A percentile compares a stretch with the other conserved stretches of the same genome.
These are phyloP conservation scores for Scotopteryx bipunctaria DNA, from an alignment of 2,888 invertebrate genomes.

Conservation along the genomic window DNA sequence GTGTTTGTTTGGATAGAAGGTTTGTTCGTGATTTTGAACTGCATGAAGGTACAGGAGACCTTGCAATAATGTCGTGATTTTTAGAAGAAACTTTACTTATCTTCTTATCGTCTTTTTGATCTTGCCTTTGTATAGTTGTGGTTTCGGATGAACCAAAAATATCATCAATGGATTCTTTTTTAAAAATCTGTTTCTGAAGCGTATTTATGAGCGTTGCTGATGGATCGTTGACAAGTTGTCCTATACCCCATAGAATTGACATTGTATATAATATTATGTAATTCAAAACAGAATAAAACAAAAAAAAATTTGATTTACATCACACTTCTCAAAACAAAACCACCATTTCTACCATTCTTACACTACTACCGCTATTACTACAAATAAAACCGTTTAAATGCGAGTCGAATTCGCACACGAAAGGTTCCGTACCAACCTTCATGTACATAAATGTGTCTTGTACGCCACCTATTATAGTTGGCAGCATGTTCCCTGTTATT, in stretches of 20 bases:
- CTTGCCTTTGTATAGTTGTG: neutral
- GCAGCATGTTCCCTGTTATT: no score
- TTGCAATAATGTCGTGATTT: neutral
- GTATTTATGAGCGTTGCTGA: conserved; percentile 54
- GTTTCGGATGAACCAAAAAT: conserved; percentile 11
- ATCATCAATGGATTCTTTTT: conserved; percentile 20
- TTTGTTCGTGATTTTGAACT: conserved; percentile 13
- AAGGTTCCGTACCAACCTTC: no score
- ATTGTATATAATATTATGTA: conserved; percentile 36
- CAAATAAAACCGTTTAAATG: no score
- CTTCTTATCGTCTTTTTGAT: neutral
- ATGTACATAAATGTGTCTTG: no score
- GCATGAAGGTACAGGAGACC: conserved; percentile 11
- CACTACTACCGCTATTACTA: no score
- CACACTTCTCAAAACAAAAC: no score
- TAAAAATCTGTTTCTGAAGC: conserved; percentile 46
- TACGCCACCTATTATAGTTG: no score
- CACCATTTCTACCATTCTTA: no score
- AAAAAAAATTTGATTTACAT: no score
- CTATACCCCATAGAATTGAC: conserved; percentile 61
- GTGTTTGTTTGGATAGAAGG: conserved; percentile 41
- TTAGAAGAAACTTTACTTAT: neutral
- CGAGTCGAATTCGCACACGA: no score
- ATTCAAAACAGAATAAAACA: neutral
- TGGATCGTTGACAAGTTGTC: conserved; percentile 62